These are phyloP conservation scores for Bimastos eiseni DNA, from an alignment of 2,888 invertebrate genomes.

Conservation along the genomic window DNA sequence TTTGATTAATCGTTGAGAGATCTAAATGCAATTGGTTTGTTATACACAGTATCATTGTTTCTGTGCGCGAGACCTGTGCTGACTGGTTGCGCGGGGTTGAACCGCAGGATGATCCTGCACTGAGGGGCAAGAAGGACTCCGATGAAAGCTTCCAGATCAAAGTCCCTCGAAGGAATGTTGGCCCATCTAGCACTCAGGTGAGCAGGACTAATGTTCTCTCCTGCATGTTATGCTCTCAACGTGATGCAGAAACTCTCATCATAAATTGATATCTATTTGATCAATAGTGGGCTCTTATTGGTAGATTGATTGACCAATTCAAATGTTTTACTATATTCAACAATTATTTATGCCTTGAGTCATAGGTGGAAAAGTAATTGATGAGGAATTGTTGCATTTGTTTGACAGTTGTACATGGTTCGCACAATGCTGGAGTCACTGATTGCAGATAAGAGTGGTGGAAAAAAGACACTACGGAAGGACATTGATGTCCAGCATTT, in stretches of 20 bases:
- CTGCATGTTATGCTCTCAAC: not conserved
- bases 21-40: not conserved
- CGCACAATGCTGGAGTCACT: slow-evolving; percentile 96
- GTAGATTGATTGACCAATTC: not conserved
- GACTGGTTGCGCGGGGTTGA: slow-evolving; percentile 93
- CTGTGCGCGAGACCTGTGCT: slow-evolving; percentile 93
- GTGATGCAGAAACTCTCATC: too few relatives aligned
- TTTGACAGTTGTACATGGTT: slow-evolving; percentile 92
- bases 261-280: not conserved
- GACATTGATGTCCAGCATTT: slow-evolving; percentile 93
- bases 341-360: not conserved
- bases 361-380: not conserved
- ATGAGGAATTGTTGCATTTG: slow-evolving; percentile 21
- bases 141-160: slow-evolving; percentile 80
- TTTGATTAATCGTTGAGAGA: not conserved
- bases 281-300: not conserved
- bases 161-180: slow-evolving; percentile 88
- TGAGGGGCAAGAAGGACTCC: slow-evolving; percentile 90
- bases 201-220: not conserved
- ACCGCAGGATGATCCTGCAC: slow-evolving; percentile 85
- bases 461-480: slow-evolving; percentile 88
- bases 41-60: slow-evolving; percentile 85
- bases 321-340: not conserved
- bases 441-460: slow-evolving; percentile 95
- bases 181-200: slow-evolving; percentile 68